Conservation (phyloP, 2,113 vertebrate genomes). For the Seriola rivoliana region DNA sequence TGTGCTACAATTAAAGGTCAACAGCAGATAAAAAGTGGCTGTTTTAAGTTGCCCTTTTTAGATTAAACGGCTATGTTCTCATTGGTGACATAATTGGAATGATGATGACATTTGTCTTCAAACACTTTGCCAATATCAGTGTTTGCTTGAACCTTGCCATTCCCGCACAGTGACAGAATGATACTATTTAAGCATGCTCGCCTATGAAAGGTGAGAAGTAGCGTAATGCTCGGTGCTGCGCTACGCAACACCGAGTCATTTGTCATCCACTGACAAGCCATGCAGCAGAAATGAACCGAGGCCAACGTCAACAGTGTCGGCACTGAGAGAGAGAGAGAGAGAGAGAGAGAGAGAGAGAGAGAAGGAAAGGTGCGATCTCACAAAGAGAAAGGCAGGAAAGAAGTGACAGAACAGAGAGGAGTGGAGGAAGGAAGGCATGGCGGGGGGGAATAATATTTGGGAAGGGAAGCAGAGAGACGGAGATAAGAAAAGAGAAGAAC, state of each 20-base stretch:
- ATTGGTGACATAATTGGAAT: background rate
- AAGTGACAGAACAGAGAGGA: slow-evolving; percentile 48
- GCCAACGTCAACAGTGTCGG: slow-evolving; percentile 71
- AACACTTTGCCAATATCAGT: slow-evolving; percentile 34
- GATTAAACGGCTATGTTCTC: background rate
- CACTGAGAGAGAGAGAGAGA: slow-evolving; percentile 13
- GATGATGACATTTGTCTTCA: slow-evolving; percentile 49
- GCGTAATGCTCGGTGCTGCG: slow-evolving; percentile 39
- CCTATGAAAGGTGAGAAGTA: slow-evolving; percentile 57
- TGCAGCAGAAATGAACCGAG: slow-evolving; percentile 41
- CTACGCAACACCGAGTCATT: slow-evolving; percentile 54
- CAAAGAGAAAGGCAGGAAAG: slow-evolving; percentile 66
- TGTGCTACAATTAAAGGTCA: slow-evolving; percentile 27
- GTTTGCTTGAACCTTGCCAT: slow-evolving; percentile 51
- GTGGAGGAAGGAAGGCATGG: slow-evolving; percentile 35
- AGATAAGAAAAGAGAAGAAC: slow-evolving; percentile 44
- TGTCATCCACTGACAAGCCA: slow-evolving; percentile 74
- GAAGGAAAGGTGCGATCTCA: slow-evolving; percentile 50
- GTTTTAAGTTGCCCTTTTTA: slow-evolving; percentile 25
- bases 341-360: background rate
- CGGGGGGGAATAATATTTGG: slow-evolving; percentile 47
- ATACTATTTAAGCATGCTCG: slow-evolving; percentile 45
- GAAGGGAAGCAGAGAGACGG: slow-evolving; percentile 40
- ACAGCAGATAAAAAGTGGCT: background rate
- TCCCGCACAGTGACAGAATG: slow-evolving; percentile 34